Evolutionary conservation across 2,888 invertebrate genomes (phyloP), one percentile per base, ranked within the genome.

Genomic region (Piscicola geometra): DNA sequence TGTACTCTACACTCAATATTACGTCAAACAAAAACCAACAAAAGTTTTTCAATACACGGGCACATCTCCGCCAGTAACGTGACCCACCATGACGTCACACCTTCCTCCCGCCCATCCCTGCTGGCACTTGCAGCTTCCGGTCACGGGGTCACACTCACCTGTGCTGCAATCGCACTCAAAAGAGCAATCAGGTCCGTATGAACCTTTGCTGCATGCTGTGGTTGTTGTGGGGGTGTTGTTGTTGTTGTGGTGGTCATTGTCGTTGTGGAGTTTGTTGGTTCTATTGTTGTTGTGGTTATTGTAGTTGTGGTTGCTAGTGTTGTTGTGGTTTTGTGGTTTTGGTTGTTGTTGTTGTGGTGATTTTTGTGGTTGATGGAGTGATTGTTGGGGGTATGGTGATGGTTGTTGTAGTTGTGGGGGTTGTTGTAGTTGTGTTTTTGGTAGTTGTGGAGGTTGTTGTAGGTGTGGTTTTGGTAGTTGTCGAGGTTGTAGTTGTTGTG

Each of bases 41-140:
- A 41, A 9, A 9, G 5, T 41, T 41, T 41, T 15, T 56, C 21
- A 56, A 56, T 56, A 56, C 21, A 56, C 60, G 5, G 60, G 60
- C 12, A 56, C 60, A 25, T 56, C 60, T 9, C 60, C 60, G 5
- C 60, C 60, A 3, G 5, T 15, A 3, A 56, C 60, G 60, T 56
- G 60, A 25, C n/a, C 21, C 3, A 56, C 60, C n/a, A 18, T 56
- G 5, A 56, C n/a, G n/a, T 56, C 60, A 56, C 60, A 56, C 21
- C 3, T 56, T 5, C n/a, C n/a, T 18, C 60, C 60, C 60, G 60
- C 60, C 60, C 60, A 56, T 56, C 60, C 60, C 60, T 56, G 60
- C n/a, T 18, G 9, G 25, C 60, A 56, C 21, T 9, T 21, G 25
- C 60, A 56, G 3, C 12, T 21, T 5, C 60, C 60, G 5, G 60